Percentiles rank a stretch among this genome's conserved stretches.
Conservation (phyloP, 2,888 invertebrate species). For the Eucera pruinosa region DNA sequence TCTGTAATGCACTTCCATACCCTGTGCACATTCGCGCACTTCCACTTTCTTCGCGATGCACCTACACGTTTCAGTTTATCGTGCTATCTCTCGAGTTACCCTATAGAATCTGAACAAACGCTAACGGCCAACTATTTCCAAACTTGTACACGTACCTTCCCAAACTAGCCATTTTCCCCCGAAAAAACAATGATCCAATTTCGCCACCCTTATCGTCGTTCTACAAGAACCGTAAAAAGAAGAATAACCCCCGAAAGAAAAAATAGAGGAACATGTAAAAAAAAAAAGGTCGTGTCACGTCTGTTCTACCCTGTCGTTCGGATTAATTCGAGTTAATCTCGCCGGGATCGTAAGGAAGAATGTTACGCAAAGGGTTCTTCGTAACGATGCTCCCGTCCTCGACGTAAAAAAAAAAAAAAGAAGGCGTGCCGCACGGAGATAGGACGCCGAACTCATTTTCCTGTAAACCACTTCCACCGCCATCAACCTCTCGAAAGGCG, state of each 20-base stretch:
- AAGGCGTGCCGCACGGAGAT: neutral
- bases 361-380: neutral
- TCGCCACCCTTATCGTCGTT: neutral
- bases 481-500: slow-evolving; percentile 23
- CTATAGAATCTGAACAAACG: neutral
- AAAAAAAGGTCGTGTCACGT: neutral
- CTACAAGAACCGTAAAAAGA: neutral
- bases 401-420: slow-evolving; percentile 25
- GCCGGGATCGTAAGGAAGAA: slow-evolving; percentile 7
- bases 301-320: neutral
- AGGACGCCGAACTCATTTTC: slow-evolving; percentile 40
- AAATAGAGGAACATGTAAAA: too few species aligned
- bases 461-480: slow-evolving; percentile 31
- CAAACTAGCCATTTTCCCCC: neutral
- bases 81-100: neutral
- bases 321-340: slow-evolving; percentile 34
- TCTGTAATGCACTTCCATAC: too few species aligned
- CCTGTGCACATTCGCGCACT: too few species aligned
- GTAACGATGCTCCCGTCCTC: slow-evolving; percentile 14
- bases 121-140: neutral
- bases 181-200: neutral
- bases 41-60: too few species aligned
- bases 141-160: neutral
- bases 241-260: too few species aligned
- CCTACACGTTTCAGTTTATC: slow-evolving; percentile 10